Evolutionary conservation across 64 coral and sea anemone species (phyloP), one percentile per base, ranked within the genome.

Genomic region (Acropora tenuis): DNA sequence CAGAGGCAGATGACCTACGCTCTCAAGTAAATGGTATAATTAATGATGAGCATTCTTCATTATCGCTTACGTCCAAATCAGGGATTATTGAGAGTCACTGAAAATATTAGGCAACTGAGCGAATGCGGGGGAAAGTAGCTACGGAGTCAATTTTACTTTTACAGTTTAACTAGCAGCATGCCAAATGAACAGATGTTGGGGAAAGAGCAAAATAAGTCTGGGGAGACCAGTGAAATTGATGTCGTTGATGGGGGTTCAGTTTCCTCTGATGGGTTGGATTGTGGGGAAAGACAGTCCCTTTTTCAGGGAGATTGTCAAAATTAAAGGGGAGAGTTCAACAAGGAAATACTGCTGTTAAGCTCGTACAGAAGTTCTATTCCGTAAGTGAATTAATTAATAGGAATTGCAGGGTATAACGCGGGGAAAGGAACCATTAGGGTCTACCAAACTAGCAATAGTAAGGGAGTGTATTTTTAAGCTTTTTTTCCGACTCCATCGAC

Each of bases 381-480:
- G 5, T 2, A 71, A 46, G 66, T 18, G 82, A 86, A 47, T 9
- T 40, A 44, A 4, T 2, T 3, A 84, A 84, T 45, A 41, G 61
- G 43, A 86, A 86, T 42, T 86, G 82, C 5, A 44, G 15, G 15
- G 60, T 40, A 3, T 40, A 3, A 45, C 4, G 8, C 7, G 41
- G 45, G 82, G 82, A 67, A 86, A 86, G 44, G 30, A 67, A 10
- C 43, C 19, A 4, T 43, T 86, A 20, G 82, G 69, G 16, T 19
- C 53, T 17, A 18, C 4, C 55, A 47, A 86, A 42, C 71, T 73
- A 73, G 69, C 18, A 73, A 73, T 4, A 15, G 69, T 73, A 19
- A 1, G 30, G 41, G 69, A 73, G 30, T 73, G 2, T 73, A 73
- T 20, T 73, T 73, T 8, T 40, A 41, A 7, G 9, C 2, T 3